These are phyloP conservation scores for Knipowitschia caucasica DNA, from an alignment of 2,797 vertebrate species.

Conservation along the genomic window DNA sequence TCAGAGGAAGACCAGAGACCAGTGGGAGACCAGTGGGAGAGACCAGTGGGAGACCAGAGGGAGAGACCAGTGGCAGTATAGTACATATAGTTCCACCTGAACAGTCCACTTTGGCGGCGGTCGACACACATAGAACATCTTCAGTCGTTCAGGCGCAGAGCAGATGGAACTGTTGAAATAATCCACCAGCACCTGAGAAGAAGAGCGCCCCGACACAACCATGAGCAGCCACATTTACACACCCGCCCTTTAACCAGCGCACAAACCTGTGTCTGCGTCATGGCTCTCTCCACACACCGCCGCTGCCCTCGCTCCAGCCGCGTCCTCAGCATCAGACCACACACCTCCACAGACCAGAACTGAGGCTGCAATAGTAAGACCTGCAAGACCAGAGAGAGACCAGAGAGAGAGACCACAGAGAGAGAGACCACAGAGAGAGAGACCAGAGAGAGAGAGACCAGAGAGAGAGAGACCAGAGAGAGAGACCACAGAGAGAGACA, in stretches of 20 bases:
- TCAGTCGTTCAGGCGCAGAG: conserved; percentile 83
- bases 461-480: too few species aligned
- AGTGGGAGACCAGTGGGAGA: too few species aligned
- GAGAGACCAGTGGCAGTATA: too few species aligned
- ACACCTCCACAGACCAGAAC: conserved; percentile 91
- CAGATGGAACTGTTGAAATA: conserved; percentile 84
- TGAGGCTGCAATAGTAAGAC: conserved; percentile 90
- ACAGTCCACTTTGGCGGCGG: conserved; percentile 85
- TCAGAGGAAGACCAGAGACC: too few species aligned
- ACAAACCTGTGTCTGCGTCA: conserved; percentile 93
- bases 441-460: too few species aligned
- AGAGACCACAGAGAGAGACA: too few species aligned
- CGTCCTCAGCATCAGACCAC: conserved; percentile 85
- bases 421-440: conserved; percentile 58
- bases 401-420: not conserved
- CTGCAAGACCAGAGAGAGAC: conserved; percentile 60
- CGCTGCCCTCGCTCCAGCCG: conserved; percentile 85
- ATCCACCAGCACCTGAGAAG: conserved; percentile 80
- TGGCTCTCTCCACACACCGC: conserved; percentile 88
- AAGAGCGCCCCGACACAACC: too few species aligned
- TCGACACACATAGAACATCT: conserved; percentile 90
- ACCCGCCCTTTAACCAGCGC: too few species aligned
- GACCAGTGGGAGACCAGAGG: too few species aligned
- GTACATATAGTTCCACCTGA: conserved; percentile 80
- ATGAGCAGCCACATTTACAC: too few species aligned